phyloP scores from a whole-genome alignment of 2,797 vertebrate species.

The Scyliorhinus canicula region DNA sequence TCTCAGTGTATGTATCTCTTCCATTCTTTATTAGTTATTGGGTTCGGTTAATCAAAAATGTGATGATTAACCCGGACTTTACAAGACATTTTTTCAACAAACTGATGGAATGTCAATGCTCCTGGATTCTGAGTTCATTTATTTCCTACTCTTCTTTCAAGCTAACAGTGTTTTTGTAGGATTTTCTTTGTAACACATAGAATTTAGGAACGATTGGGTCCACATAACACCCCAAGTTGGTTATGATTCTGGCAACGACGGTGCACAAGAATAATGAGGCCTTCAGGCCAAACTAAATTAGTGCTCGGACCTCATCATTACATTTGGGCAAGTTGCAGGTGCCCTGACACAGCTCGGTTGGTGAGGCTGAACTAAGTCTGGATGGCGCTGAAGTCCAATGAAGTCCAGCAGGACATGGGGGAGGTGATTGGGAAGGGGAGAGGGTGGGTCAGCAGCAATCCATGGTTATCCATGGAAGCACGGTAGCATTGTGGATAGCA shows the following conservation, averaged over 20 bases:
- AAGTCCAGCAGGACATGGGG: background rate
- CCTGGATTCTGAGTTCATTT: constrained; percentile 3
- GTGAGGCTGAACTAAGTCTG: background rate
- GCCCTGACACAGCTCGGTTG: background rate
- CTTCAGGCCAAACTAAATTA: background rate
- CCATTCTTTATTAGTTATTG: background rate
- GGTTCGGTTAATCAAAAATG: background rate
- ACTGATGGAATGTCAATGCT: background rate
- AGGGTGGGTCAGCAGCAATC: background rate
- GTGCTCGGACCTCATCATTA: background rate
- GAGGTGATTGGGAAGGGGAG: background rate
- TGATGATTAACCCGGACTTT: background rate
- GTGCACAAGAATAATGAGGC: background rate
- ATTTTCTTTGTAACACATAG: background rate
- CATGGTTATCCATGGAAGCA: too few relatives aligned
- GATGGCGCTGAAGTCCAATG: background rate
- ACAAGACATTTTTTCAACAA: background rate
- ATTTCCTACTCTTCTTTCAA: background rate
- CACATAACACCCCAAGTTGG: too few relatives aligned
- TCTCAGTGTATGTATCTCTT: constrained; percentile 51
- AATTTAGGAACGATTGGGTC: background rate
- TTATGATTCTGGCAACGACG: background rate
- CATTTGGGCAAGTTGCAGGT: background rate
- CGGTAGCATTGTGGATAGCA: too few relatives aligned
- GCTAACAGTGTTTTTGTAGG: background rate